These are phyloP conservation scores for Sinocyclocheilus rhinocerous DNA, from an alignment of 2,113 vertebrate species.

Conservation along the genomic window DNA sequence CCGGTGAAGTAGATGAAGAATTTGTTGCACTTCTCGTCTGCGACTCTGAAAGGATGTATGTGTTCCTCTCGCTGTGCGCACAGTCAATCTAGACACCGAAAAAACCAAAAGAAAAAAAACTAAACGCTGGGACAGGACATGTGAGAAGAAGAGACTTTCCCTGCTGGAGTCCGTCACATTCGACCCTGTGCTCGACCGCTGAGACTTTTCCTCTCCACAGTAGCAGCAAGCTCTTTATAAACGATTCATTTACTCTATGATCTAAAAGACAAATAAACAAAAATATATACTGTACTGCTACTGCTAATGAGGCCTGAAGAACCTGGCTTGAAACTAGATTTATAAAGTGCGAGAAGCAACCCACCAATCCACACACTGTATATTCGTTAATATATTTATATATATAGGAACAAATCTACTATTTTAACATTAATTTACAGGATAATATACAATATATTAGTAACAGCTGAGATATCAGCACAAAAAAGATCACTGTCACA, in stretches of 20 bases:
- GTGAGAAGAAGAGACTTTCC: conserved; percentile 64
- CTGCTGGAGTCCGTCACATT: conserved; percentile 70
- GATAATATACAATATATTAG: conserved; percentile 95
- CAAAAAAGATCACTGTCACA: conserved; percentile 96
- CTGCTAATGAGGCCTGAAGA: conserved; percentile 85
- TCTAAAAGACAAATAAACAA: conserved; percentile 73
- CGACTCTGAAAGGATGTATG: conserved; percentile 85
- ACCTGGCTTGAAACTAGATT: conserved; percentile 92
- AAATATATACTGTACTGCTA: conserved; percentile 86
- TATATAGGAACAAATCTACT: conserved; percentile 92
- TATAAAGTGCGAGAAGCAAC: conserved; percentile 97
- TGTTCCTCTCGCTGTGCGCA: conserved; percentile 68
- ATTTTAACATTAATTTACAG: conserved; percentile 99
- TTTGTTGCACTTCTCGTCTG: conserved; percentile 79
- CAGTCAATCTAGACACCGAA: conserved; percentile 79
- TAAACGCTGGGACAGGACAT: conserved; percentile 67
- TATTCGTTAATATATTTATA: conserved; percentile 65
- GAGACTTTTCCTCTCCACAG: conserved; percentile 70
- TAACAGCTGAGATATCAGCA: conserved; percentile 98
- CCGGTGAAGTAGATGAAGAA: conserved; percentile 87
- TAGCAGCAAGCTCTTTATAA: conserved; percentile 86
- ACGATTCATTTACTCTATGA: conserved; percentile 78
- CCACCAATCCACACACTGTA: conserved; percentile 88
- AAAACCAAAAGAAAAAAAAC: conserved; percentile 67
- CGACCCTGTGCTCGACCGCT: conserved; percentile 71